These are phyloP conservation scores for Hoplodrina blanda DNA, from an alignment of 2,888 invertebrate species.

Conservation along the genomic window DNA sequence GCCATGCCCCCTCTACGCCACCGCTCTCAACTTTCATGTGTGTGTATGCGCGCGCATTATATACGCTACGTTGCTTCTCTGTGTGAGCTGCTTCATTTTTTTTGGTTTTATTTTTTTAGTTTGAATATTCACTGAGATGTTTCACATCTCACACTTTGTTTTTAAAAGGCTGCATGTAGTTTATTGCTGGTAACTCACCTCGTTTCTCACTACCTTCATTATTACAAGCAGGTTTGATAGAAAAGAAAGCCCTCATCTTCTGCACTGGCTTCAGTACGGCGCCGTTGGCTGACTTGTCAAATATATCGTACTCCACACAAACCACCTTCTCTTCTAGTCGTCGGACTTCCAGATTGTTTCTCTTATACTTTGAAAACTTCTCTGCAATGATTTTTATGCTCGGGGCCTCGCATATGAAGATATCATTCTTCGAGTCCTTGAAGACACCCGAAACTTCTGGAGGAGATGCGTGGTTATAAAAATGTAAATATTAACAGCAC, in stretches of 20 bases:
- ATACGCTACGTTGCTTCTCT: too few species aligned
- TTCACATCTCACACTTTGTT: too few species aligned
- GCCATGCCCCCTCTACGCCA: too few species aligned
- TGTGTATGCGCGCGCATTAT: too few species aligned
- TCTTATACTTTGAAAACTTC: constrained; percentile 79
- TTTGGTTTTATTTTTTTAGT: too few species aligned
- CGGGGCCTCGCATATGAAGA: constrained; percentile 79
- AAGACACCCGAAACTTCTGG: constrained; percentile 10
- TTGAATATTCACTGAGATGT: too few species aligned
- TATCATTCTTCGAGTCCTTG: constrained; percentile 47
- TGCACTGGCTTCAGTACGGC: constrained; percentile 68
- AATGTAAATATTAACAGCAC: neutral
- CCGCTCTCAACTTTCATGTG: too few species aligned
- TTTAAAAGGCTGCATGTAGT: too few species aligned
- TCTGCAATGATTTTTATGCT: constrained; percentile 81
- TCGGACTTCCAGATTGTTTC: constrained; percentile 79
- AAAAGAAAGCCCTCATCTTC: constrained; percentile 81
- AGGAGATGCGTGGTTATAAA: neutral
- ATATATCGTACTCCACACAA: constrained; percentile 84
- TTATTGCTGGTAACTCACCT: constrained; percentile 25
- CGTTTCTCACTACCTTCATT: constrained; percentile 28
- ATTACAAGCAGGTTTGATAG: constrained; percentile 69
- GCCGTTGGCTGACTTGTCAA: constrained; percentile 48
- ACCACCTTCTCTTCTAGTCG: constrained; percentile 83
- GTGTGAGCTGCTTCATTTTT: too few species aligned